Base-by-base conservation (phyloP, 2,797 vertebrate species). In the Cirrhinus molitorella region DNA sequence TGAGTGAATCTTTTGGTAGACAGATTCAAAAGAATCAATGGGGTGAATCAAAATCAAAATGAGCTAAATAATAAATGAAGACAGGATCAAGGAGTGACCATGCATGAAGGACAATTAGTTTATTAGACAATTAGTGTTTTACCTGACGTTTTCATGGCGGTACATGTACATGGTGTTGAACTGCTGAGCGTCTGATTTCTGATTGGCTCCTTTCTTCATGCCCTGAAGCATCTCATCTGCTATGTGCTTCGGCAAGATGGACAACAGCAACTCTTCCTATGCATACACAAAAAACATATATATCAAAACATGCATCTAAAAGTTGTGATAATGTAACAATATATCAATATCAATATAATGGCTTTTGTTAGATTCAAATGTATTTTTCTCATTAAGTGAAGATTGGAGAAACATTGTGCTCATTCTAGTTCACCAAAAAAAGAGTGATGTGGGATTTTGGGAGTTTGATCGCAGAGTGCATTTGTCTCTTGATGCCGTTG, bases 141-240 rank as follows among this genome's bases (percentile, higher is more conserved):
- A 99, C 98, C 98, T 99, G 94, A 99, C 98, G 0, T 98, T 97
- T 93, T 99, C 98, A 0, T 99, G 98, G 0, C 98, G 96, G 88
- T 99, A 97, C 98, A 99, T 99, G 93, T 99, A 99, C 98, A 99
- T 99, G 88, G 98, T 99, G 94, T 97, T 99, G 89, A 99, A 99
- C 92, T 99, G 98, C 92, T 91, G 93, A 88, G 95, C 95, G 80
- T 97, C 96, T 67, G 88, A 59, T 19, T 96, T 96, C 92, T 98
- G 96, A 88, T 94, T 93, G 34, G 96, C 95, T 40, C 96, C 96
- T 80, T 97, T 96, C 94, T 98, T 97, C 97, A 99, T 98, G 87
- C 97, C 97, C 90, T 96, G 97, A 63, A 99, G 89, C 98, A 99
- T 99, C 94, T 99, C 98, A 0, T 99, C 98, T 0, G 98, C 98